A percentile compares a stretch with the other conserved stretches of the same genome.
Conservation (phyloP, 1,140 invertebrate genomes). For the Archegozetes longisetosus region DNA sequence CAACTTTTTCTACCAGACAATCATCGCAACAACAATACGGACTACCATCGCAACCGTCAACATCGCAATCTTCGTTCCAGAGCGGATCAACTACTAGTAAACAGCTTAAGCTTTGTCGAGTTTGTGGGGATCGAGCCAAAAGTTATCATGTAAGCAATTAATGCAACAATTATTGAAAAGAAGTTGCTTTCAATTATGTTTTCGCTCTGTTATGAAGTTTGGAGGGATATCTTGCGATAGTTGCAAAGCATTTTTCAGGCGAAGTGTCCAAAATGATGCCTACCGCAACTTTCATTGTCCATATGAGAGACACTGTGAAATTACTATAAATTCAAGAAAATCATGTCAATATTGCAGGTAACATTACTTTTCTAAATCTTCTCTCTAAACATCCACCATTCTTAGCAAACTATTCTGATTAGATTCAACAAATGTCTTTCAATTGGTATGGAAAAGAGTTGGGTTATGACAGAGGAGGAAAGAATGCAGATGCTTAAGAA, state of each 20-base stretch:
- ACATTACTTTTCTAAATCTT: neutral
- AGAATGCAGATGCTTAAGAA: slow-evolving; percentile 26
- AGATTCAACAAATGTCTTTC: slow-evolving; percentile 31
- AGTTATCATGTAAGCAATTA: slow-evolving; percentile 28
- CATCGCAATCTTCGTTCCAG: neutral
- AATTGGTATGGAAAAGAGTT: slow-evolving; percentile 34
- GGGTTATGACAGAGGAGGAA: slow-evolving; percentile 35
- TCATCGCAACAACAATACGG: neutral
- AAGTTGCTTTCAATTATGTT: no score
- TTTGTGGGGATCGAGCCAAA: slow-evolving; percentile 30
- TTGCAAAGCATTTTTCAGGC: slow-evolving; percentile 32
- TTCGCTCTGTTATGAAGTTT: no score
- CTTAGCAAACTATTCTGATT: neutral
- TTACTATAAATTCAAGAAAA: slow-evolving; percentile 26
- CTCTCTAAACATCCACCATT: neutral
- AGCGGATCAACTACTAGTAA: neutral
- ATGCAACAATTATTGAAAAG: neutral
- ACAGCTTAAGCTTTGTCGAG: slow-evolving; percentile 31
- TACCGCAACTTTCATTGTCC: slow-evolving; percentile 28
- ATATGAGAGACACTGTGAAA: slow-evolving; percentile 27
- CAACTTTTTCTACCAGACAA: neutral
- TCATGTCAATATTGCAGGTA: slow-evolving; percentile 27
- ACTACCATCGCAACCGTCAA: neutral
- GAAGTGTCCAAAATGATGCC: slow-evolving; percentile 29
- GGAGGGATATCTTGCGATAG: slow-evolving; percentile 29